These are phyloP conservation scores for Ophion obscuratus DNA, from an alignment of 2,888 invertebrate species.

Conservation along the genomic window DNA sequence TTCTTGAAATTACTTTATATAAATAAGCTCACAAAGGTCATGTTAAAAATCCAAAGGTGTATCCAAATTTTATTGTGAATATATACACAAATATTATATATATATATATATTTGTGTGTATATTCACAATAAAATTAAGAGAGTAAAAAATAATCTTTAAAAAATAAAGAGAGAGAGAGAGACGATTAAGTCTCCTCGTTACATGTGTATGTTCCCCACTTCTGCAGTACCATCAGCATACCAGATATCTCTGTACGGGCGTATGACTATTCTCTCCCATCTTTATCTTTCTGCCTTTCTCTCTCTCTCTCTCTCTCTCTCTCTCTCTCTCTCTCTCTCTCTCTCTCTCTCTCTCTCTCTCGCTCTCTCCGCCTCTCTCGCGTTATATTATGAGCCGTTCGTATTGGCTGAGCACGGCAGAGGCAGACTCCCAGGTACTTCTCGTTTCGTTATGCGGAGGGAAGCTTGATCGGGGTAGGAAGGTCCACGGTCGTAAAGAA, in stretches of 20 bases:
- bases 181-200: constrained; percentile 2
- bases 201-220: constrained; percentile 30
- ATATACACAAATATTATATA: too few species aligned
- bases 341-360: constrained; percentile 13
- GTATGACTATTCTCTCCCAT: constrained; percentile 53
- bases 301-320: constrained; percentile 6
- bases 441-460: constrained; percentile 23
- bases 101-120: too few species aligned
- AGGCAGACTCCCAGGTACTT: constrained; percentile 57
- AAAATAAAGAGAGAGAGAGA: constrained; percentile 11
- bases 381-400: constrained; percentile 58
- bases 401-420: constrained; percentile 55
- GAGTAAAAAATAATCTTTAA: too few species aligned
- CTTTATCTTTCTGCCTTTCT: constrained; percentile 26
- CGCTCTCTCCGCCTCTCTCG: constrained; percentile 22
- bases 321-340: constrained; percentile 19
- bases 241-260: constrained; percentile 52
- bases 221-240: constrained; percentile 52
- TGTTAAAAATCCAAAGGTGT: too few species aligned
- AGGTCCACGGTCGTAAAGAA: constrained; percentile 68
- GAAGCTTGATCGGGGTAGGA: constrained; percentile 63
- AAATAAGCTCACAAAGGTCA: too few species aligned
- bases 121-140: too few species aligned
- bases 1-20: too few species aligned
- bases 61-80: too few species aligned